phyloP scores from a whole-genome alignment of 92 coral and sea anemone genomes.

The Metridium senile region DNA sequence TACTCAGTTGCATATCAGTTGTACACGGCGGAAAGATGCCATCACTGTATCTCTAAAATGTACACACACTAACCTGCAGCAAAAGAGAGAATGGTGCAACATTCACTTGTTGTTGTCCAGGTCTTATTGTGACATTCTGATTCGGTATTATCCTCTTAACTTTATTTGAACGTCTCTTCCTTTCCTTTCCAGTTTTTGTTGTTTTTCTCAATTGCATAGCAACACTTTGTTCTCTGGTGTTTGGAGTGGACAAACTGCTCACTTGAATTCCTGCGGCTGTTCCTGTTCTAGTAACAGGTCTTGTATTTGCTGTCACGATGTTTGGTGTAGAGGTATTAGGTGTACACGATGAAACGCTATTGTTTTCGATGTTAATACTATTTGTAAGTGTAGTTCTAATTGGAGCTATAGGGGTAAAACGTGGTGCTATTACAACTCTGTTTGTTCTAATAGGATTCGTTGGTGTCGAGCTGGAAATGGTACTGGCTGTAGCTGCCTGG shows the following conservation, averaged over 20 bases:
- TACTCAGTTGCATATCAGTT: too few relatives aligned
- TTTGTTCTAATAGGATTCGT: background rate
- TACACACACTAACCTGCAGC: constrained; percentile 63
- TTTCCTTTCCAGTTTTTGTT: background rate
- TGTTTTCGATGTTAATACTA: background rate
- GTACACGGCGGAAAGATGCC: too few relatives aligned
- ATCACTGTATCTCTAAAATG: too few relatives aligned
- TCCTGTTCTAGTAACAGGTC: background rate
- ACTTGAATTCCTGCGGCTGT: background rate
- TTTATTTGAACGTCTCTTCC: background rate
- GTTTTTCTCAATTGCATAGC: too few relatives aligned
- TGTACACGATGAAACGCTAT: background rate
- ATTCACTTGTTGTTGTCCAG: constrained; percentile 15
- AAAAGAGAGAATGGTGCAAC: constrained; percentile 80
- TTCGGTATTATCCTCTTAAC: background rate
- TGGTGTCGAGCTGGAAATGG: background rate
- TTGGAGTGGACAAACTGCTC: background rate
- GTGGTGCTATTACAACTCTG: background rate
- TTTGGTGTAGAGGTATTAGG: background rate
- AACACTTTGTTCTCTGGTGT: background rate
- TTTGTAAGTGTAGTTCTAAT: background rate
- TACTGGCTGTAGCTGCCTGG: background rate
- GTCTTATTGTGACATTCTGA: background rate
- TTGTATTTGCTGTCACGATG: background rate
- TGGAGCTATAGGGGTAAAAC: background rate